Evolutionary conservation across 1,140 invertebrate species (phyloP), one percentile per base, ranked within the genome.

Genomic region (Nasonia longicornis): DNA sequence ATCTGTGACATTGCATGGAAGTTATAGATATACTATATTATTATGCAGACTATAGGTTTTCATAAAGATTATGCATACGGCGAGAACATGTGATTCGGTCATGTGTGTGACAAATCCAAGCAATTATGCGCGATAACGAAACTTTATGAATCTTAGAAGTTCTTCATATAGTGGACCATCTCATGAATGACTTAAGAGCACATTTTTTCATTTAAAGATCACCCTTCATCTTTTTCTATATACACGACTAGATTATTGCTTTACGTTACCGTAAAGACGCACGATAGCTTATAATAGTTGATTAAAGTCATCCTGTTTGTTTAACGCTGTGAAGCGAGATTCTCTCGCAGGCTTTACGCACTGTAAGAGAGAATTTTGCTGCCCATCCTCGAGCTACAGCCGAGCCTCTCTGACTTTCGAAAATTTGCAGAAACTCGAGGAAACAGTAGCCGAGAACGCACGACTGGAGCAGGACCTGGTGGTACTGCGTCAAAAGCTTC

Each of bases 401-500:
- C 8, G 7, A 42, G 7, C 10, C 38, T 42, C 8, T 42, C 38
- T 16, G 48, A 14, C 48, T 20, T 16, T 16, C 16, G 1, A 66
- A 66, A 22, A 29, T 71, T 64, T 74, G 20, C 89, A 96, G 95
- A 96, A 96, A 93, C 89, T 98, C 79, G 97, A 98, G 89, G 96
- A 97, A 87, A 97, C 96, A 1, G 96, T 97, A 20, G 95, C 96
- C 1, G 96, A 97, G 82, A 97, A 97, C 89, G 95, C 95, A 12
- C 93, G 95, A 11, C 88, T 97, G 48, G 97, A 98, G 89, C 95
- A 97, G 84, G 96, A 98, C 87, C 90, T 98, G 81, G 93, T 97
- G 31, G 93, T 97, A 26, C 89, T 98, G 31, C 92, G 96, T 10
- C 96, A 96, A 85, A 97, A 97, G 89, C 91, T 97, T 35, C 95